Evolutionary conservation across 2,113 vertebrate genomes (phyloP), one percentile per base, ranked within the genome.

Genomic region (Mormoops blainvillei): DNA sequence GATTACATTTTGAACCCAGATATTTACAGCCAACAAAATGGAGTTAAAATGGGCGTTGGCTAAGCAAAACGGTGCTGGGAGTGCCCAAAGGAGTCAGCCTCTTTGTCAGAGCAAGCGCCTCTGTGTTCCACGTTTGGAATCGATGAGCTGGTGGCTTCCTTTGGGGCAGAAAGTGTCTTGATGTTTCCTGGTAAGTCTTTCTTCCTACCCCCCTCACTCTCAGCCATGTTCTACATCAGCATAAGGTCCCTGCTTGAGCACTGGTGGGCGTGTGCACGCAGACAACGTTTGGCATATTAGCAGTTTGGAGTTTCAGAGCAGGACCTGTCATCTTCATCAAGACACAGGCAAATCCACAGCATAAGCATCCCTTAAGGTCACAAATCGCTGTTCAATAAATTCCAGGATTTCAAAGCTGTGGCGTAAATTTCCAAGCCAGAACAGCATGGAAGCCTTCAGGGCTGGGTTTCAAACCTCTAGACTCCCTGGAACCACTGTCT

Each of bases 31-130:
- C n/a, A 48, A 61, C 52, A 73, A 91, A 94, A 87, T 5, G 76
- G 93, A 88, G 70, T 95, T 90, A 67, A 85, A 84, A 83, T 24
- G 85, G 93, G 33, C n/a, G 82, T 76, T 33, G 61, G 65, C n/a
- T 28, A n/a, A 31, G 50, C 20, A 36, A 43, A 70, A 92, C 81
- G 91, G 84, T 36, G 91, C 58, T 48, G 70, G 52, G 82, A 63
- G 45, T 2, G 28, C 22, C 11, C 8, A 45, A 50, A 71, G n/a
- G 38, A 70, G 52, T 24, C 76, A 28, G 50, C 48, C 92, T n/a
- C 70, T 86, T 61, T 58, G 85, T 71, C 68, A 54, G 86, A 43
- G 54, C 94, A 85, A 81, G 45, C n/a, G 1, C 33, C 19, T 1
- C 65, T 70, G 81, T 26, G 2, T 31, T 22, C 63, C 7, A 38